These are phyloP conservation scores for Nansenia antarctica DNA, from an alignment of 2,113 vertebrate genomes.

Conservation along the genomic window DNA sequence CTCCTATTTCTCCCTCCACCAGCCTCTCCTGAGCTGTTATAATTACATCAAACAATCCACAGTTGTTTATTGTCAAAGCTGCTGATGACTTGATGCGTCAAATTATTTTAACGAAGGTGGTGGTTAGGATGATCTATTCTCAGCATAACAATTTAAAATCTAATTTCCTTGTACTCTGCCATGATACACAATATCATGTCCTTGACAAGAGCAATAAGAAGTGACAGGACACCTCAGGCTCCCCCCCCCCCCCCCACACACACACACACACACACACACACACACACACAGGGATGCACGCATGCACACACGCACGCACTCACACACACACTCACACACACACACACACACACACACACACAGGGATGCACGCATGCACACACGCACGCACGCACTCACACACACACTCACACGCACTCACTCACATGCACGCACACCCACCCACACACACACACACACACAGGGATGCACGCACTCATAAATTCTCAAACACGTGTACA, in stretches of 20 bases:
- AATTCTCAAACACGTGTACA: neutral
- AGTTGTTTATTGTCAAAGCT: neutral
- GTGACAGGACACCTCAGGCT: constrained; percentile 11
- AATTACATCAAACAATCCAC: neutral
- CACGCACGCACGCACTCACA: too few relatives aligned
- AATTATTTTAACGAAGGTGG: neutral
- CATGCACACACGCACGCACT: too few relatives aligned
- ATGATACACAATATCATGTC: neutral
- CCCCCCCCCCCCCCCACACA: too few relatives aligned
- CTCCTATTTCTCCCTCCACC: too few relatives aligned
- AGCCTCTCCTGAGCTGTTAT: too few relatives aligned
- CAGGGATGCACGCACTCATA: too few relatives aligned
- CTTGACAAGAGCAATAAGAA: constrained; percentile 4
- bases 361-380: too few relatives aligned
- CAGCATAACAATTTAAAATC: neutral
- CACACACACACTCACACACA: neutral
- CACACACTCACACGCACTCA: too few relatives aligned
- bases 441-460: too few relatives aligned
- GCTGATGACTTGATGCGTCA: neutral
- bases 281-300: too few relatives aligned
- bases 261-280: too few relatives aligned
- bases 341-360: neutral
- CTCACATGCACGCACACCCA: too few relatives aligned
- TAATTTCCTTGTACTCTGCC: neutral
- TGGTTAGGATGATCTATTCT: neutral